phyloP scores from a whole-genome alignment of 2,888 invertebrate species.

The Biston betularia region DNA sequence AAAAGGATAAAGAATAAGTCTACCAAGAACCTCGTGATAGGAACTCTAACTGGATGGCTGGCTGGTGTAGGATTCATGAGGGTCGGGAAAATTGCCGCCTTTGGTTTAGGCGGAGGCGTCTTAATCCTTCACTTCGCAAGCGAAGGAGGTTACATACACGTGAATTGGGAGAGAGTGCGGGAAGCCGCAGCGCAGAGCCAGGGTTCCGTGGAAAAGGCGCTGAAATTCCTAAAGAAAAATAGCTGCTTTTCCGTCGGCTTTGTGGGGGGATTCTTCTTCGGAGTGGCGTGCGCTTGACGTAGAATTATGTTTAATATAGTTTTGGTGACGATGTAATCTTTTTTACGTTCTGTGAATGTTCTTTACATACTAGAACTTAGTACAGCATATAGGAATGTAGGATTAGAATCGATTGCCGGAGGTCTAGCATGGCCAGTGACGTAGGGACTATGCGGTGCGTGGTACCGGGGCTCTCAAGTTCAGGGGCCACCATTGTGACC shows the following conservation, averaged over 20 bases:
- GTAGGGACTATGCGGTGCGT: too few species aligned
- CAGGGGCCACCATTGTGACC: too few species aligned
- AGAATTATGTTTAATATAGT: constrained; percentile 30
- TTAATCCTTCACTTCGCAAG: constrained; percentile 95
- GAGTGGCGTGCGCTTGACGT: constrained; percentile 88
- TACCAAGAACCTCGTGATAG: constrained; percentile 65
- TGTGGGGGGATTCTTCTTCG: constrained; percentile 94
- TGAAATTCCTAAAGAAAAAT: constrained; percentile 87
- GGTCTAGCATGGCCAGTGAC: too few species aligned
- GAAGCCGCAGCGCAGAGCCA: constrained; percentile 91
- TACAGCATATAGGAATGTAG: too few species aligned
- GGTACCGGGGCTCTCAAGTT: too few species aligned
- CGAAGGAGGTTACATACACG: constrained; percentile 94
- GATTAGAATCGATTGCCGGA: too few species aligned
- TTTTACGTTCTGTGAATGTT: not conserved
- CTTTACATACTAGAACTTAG: too few species aligned
- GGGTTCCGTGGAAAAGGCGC: constrained; percentile 90
- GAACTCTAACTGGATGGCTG: constrained; percentile 84
- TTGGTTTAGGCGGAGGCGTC: constrained; percentile 95
- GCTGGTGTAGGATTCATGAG: constrained; percentile 92
- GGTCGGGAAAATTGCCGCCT: constrained; percentile 95
- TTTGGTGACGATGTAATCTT: constrained; percentile 10
- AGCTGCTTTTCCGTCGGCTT: constrained; percentile 91
- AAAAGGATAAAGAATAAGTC: constrained; percentile 60
- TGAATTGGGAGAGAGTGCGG: constrained; percentile 95